Evolutionary conservation across 2,113 vertebrate genomes (phyloP).

Genomic region (Crotalus tigris): DNA sequence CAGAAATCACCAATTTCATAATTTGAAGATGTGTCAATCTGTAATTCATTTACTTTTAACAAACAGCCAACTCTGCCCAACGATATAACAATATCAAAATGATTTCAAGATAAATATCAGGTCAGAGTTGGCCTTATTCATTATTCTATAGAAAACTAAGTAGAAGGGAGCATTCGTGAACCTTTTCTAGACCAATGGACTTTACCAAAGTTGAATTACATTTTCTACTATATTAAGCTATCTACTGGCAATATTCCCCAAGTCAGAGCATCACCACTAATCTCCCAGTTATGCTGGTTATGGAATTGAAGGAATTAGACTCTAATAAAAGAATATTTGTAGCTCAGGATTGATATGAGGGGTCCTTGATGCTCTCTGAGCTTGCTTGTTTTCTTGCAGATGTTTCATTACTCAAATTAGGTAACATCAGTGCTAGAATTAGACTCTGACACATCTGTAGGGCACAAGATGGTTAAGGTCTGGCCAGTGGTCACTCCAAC

Average conservation of each 20-base stretch:
- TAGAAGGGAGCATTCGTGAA: neutral
- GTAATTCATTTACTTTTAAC: neutral
- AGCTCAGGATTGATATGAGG: neutral
- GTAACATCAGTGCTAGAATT: neutral
- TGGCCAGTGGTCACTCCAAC: neutral
- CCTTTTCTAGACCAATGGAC: neutral
- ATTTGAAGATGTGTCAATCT: neutral
- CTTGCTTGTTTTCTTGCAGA: neutral
- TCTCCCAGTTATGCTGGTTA: neutral
- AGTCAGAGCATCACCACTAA: neutral
- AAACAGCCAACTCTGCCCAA: neutral
- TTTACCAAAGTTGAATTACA: neutral
- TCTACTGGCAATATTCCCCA: neutral
- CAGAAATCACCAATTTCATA: neutral
- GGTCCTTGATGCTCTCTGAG: neutral
- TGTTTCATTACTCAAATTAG: neutral
- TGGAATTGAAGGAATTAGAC: neutral
- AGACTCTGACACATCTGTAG: neutral
- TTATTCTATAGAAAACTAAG: neutral
- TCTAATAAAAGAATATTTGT: neutral
- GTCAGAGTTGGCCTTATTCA: neutral
- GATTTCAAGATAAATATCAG: neutral
- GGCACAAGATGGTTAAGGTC: neutral
- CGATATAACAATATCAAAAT: neutral
- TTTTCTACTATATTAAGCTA: neutral